These are phyloP conservation scores for Caenorhabditis sulstoni DNA, from an alignment of 2,888 invertebrate species.

Conservation along the genomic window DNA sequence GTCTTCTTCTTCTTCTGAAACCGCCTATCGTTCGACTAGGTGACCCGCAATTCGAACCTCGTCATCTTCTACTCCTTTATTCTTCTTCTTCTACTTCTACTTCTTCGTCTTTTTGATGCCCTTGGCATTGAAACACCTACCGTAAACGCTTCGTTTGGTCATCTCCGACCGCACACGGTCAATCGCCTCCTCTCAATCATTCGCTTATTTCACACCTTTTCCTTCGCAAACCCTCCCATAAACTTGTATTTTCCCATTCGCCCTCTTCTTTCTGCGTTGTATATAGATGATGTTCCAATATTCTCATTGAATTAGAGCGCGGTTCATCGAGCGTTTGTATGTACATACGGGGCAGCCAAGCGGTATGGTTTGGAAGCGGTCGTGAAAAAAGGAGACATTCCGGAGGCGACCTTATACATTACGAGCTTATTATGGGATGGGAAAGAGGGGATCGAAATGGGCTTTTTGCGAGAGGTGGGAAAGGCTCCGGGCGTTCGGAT, in stretches of 20 bases:
- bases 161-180: constrained; percentile 19
- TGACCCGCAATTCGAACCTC: not conserved
- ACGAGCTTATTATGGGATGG: constrained; percentile 41
- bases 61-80: not conserved
- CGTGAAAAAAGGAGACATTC: constrained; percentile 23
- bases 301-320: constrained; percentile 58
- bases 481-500: too few relatives aligned
- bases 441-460: not conserved
- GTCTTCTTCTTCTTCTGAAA: too few relatives aligned
- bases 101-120: constrained; percentile 9
- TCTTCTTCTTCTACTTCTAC: constrained; percentile 9
- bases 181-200: constrained; percentile 20
- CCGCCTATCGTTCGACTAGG: too few relatives aligned
- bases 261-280: not conserved
- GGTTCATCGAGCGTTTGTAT: constrained; percentile 50
- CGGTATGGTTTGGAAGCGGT: constrained; percentile 17
- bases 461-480: too few relatives aligned
- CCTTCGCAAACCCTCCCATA: too few relatives aligned
- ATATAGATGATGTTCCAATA: constrained; percentile 48
- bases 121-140: constrained; percentile 42
- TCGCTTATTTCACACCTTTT: constrained; percentile 42
- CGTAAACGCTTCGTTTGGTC: not conserved
- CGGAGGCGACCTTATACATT: constrained; percentile 43
- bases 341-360: constrained; percentile 32
- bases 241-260: constrained; percentile 24